A percentile compares a stretch with the other conserved stretches of the same genome.
These are phyloP conservation scores for Tympanuchus pallidicinctus DNA, from an alignment of 2,113 vertebrate genomes.

Conservation along the genomic window DNA sequence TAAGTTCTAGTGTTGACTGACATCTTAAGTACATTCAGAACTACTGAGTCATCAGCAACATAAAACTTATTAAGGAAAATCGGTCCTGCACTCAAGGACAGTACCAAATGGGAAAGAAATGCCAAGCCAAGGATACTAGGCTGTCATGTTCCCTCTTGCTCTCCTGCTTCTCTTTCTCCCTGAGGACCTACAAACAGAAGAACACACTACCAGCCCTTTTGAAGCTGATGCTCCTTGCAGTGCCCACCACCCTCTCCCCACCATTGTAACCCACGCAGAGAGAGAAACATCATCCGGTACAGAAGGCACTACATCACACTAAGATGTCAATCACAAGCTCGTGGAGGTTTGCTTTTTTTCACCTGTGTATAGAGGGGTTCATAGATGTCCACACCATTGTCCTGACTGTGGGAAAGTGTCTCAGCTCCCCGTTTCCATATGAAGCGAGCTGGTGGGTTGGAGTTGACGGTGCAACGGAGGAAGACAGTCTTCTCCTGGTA, in stretches of 20 bases:
- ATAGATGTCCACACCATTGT: constrained; percentile 97
- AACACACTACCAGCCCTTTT: not conserved
- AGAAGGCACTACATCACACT: not conserved
- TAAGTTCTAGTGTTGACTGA: not conserved
- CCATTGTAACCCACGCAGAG: rapidly evolving
- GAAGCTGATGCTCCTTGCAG: not conserved
- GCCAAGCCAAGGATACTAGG: not conserved
- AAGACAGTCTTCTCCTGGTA: constrained; percentile 99
- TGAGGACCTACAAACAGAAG: not conserved
- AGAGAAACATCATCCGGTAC: not conserved
- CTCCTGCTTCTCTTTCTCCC: not conserved
- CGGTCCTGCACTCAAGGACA: not conserved
- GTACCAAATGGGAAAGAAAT: not conserved
- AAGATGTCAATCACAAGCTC: not conserved
- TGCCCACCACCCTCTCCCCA: not conserved
- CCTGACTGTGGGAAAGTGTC: constrained; percentile 93
- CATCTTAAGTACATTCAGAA: not conserved
- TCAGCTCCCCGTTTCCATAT: constrained; percentile 94
- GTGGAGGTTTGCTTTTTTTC: not conserved
- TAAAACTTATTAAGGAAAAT: not conserved
- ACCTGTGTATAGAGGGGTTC: constrained; percentile 98
- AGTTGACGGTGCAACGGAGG: constrained; percentile 96
- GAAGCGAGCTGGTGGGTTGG: constrained; percentile 96
- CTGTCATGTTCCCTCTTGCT: not conserved
- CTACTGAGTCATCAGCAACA: rapidly evolving